Percentiles rank a stretch among this genome's conserved stretches.
Conservation (phyloP, 2,888 invertebrate genomes). For the Drosophila kanekoi region DNA sequence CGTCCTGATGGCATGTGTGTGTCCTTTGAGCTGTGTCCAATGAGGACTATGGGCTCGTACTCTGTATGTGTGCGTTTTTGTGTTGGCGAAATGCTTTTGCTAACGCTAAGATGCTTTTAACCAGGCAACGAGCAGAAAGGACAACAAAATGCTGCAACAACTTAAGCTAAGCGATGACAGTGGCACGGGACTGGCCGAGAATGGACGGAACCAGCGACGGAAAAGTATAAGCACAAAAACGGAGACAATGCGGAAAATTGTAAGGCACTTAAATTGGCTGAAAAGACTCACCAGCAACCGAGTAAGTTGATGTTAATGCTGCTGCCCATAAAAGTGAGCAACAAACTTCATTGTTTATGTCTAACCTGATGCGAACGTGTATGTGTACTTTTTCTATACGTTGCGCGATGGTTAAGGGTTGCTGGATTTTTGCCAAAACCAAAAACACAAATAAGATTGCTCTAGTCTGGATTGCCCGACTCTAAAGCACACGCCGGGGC, state of each 20-base stretch:
- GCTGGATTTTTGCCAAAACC: too few relatives aligned
- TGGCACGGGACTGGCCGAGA: constrained; percentile 39
- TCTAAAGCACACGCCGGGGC: too few relatives aligned
- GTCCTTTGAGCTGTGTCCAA: constrained; percentile 18
- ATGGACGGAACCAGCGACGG: constrained; percentile 2
- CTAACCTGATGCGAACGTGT: constrained; percentile 25
- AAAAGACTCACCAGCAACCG: constrained; percentile 61
- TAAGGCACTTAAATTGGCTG: constrained; percentile 77
- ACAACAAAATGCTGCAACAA: constrained; percentile 66
- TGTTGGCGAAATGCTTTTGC: constrained; percentile 53
- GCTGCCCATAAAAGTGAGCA: constrained; percentile 72
- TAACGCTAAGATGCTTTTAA: constrained; percentile 64
- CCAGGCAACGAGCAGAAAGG: constrained; percentile 47
- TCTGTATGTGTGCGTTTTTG: constrained; percentile 16
- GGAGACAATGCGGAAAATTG: constrained; percentile 77
- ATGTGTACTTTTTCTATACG: neutral
- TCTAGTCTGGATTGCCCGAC: neutral
- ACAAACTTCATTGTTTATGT: constrained; percentile 76
- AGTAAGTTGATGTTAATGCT: constrained; percentile 40
- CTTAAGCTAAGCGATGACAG: constrained; percentile 72
- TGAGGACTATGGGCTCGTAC: constrained; percentile 5
- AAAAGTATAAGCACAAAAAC: constrained; percentile 59
- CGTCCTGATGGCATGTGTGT: constrained; percentile 10
- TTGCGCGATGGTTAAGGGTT: too few relatives aligned
- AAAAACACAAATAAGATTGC: neutral